A percentile compares a stretch with the other conserved stretches of the same genome.
phyloP scores from a whole-genome alignment of 2,888 invertebrate species.

The Neoascia interrupta region DNA sequence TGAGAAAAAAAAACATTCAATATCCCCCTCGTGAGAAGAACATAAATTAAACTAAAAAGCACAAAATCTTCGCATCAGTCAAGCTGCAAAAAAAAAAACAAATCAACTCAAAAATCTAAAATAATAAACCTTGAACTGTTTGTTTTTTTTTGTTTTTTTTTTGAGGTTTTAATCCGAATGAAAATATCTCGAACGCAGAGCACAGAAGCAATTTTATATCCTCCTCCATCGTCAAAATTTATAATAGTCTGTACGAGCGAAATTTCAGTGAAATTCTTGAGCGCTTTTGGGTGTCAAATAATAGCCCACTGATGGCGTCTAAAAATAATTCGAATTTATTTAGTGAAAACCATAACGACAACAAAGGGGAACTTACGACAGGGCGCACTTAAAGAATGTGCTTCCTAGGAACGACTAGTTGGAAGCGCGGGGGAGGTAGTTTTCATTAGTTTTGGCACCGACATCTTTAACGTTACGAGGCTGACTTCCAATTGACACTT shows the following conservation, averaged over 20 bases:
- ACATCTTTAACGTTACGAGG: slow-evolving; percentile 4
- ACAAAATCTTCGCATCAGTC: slow-evolving; percentile 31
- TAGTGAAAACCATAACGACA: slow-evolving; percentile 26
- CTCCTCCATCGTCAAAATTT: too few relatives aligned
- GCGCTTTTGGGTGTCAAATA: slow-evolving; percentile 44
- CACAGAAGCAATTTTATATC: too few relatives aligned
- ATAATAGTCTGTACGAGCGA: too few relatives aligned
- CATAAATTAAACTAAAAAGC: slow-evolving; percentile 20
- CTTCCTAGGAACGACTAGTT: background rate
- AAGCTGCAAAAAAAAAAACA: slow-evolving; percentile 25
- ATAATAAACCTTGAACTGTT: slow-evolving; percentile 65
- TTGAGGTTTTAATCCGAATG: too few relatives aligned
- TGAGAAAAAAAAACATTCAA: slow-evolving; percentile 1
- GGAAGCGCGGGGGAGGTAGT: background rate
- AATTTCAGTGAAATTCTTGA: slow-evolving; percentile 21
- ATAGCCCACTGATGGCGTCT: slow-evolving; percentile 31
- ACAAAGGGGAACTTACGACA: slow-evolving; percentile 3
- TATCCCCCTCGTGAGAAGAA: background rate
- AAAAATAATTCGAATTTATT: slow-evolving; percentile 35
- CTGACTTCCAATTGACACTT: slow-evolving; percentile 23
- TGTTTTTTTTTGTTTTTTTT: slow-evolving; percentile 51
- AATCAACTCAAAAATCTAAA: slow-evolving; percentile 41
- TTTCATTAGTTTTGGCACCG: slow-evolving; percentile 3
- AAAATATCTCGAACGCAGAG: too few relatives aligned
- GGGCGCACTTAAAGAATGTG: background rate